Base-by-base conservation (phyloP, 2,888 invertebrate genomes). In the Nephrotoma guestfalica region DNA sequence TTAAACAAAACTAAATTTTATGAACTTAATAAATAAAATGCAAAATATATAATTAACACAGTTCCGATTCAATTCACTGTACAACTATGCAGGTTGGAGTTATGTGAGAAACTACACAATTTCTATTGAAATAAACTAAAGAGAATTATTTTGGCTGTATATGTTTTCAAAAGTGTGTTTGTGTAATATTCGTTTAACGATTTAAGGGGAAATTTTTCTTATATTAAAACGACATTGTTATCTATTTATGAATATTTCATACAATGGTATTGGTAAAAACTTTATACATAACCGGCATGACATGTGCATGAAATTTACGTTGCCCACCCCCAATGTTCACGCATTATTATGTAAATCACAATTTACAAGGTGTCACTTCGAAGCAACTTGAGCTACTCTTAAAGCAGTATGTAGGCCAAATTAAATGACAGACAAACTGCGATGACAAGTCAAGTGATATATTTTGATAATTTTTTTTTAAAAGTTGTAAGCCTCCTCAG, bases 71-170 rank as follows among this genome's bases (percentile, higher is more conserved):
- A 85, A 85, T 43, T 42, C 45, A 45, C 45, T 45, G 71, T 71
- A 71, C 71, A 71, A 71, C 71, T 86, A 41, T 45, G 40, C 47
- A 51, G 86, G 18, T 86, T 86, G 86, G 45, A 86, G 47, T 47
- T 40, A 47, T n/a, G 86, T 86, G 86, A 86, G 86, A 86, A 51
- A 47, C 87, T 87, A 86, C 15, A 87, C 86, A 84, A 85, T 11
- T 71, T 71, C 18, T 71, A 71, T 30, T 71, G 9, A 71, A 71
- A 71, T 9, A 71, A 71, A 71, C 71, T 30, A 30, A 71, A 9
- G 71, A 71, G 71, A 71, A 84, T 83, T 41, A 41, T 84, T 41
- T 41, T 41, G 84, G 3, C 40, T 83, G 83, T 51, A 15, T 51
- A 15, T 51, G 51, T 2, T 51, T 51, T 6, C 15, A 51, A 2